phyloP scores from a whole-genome alignment of 2,113 vertebrate genomes.

The Psilopogon haemacephalus region DNA sequence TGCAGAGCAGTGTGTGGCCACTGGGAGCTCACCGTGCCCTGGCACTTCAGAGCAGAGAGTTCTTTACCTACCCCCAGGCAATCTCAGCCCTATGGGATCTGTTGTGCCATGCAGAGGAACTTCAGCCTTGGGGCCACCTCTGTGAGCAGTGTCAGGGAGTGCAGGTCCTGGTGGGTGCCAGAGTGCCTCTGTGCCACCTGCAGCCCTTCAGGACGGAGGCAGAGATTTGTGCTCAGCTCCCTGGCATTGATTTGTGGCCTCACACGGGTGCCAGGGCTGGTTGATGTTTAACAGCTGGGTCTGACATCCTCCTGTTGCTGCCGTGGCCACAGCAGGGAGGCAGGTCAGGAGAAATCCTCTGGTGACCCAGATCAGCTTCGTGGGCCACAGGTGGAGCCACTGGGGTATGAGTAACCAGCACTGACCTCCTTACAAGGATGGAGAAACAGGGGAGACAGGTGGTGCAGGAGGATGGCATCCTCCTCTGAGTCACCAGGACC shows the following conservation, averaged over 20 bases:
- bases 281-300: background rate
- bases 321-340: background rate
- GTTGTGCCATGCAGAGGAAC: background rate
- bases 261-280: rapidly evolving
- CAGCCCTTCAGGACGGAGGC: background rate
- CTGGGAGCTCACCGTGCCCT: background rate
- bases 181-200: background rate
- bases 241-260: background rate
- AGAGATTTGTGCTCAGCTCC: rapidly evolving
- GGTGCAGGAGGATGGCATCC: background rate
- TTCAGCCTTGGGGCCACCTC: background rate
- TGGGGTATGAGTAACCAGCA: background rate
- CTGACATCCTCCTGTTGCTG: rapidly evolving
- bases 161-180: background rate
- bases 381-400: background rate
- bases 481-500: background rate
- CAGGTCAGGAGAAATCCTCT: background rate
- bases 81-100: too few relatives aligned
- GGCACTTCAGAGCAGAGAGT: background rate
- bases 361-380: slow-evolving; percentile 22
- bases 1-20: background rate
- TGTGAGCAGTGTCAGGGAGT: rapidly evolving
- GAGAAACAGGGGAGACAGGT: background rate
- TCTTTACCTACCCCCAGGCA: background rate
- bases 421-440: background rate